Evolutionary conservation across 2,113 vertebrate species (phyloP).

Genomic region (Ondatra zibethicus): DNA sequence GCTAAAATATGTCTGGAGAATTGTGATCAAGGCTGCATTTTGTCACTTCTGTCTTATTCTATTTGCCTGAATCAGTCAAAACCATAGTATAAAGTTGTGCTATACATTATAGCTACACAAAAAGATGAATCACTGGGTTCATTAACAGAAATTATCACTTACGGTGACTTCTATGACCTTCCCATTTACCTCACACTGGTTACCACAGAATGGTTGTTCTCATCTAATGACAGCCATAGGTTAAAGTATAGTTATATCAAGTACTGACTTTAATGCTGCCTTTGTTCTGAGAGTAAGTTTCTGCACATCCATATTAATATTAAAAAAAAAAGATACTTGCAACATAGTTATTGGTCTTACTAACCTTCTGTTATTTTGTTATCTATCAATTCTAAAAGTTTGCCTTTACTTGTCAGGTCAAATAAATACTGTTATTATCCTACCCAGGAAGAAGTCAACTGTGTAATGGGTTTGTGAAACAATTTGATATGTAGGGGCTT

Average conservation of each 20-base stretch:
- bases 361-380: background rate
- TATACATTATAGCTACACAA: background rate
- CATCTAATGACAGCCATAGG: background rate
- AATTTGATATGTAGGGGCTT: conserved; percentile 38
- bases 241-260: conserved; percentile 6
- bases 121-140: background rate
- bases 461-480: conserved; percentile 19
- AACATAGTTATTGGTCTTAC: conserved; percentile 42
- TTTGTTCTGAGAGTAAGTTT: conserved; percentile 50
- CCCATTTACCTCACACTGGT: background rate
- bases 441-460: conserved; percentile 21
- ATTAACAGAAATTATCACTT: background rate
- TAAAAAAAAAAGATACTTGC: background rate
- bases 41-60: background rate
- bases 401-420: conserved; percentile 31
- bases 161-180: background rate
- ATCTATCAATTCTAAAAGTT: conserved; percentile 35
- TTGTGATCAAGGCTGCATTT: background rate
- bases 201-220: background rate
- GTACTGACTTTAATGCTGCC: conserved; percentile 30
- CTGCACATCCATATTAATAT: conserved; percentile 56
- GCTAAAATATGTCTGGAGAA: background rate
- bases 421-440: conserved; percentile 32
- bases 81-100: background rate
- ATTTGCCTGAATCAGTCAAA: background rate